A percentile compares a stretch with the other conserved stretches of the same genome.
Evolutionary conservation across 2,113 vertebrate species (phyloP).

Genomic region (Clarias macrocephalus): DNA sequence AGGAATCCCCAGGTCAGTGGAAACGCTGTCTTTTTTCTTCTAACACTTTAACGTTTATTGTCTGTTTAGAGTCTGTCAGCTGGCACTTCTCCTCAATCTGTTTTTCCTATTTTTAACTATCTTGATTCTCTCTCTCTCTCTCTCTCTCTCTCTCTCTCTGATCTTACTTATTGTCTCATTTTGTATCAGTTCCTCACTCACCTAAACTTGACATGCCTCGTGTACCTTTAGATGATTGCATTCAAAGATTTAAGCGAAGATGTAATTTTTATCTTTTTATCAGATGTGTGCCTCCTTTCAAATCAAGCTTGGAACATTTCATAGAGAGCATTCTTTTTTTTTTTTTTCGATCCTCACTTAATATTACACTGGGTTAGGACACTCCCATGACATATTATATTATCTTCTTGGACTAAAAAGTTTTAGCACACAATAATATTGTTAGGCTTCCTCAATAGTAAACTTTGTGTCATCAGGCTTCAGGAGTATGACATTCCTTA

Average conservation of each 20-base stretch:
- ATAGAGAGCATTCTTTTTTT: background rate
- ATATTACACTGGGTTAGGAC: background rate
- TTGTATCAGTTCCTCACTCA: conserved; percentile 29
- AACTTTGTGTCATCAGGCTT: background rate
- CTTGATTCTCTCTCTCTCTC: background rate
- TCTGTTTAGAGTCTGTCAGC: conserved; percentile 37
- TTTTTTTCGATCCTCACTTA: background rate
- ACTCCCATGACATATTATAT: conserved; percentile 2
- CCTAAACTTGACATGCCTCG: conserved; percentile 10
- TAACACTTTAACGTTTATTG: conserved; percentile 24
- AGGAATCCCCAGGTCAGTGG: background rate
- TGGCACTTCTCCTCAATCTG: conserved; percentile 16
- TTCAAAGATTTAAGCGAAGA: background rate
- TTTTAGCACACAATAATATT: background rate
- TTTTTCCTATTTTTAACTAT: background rate
- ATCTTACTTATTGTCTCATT: conserved; percentile 38
- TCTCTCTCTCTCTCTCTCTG: background rate
- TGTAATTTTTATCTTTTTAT: conserved; percentile 29
- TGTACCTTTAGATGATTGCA: conserved; percentile 44
- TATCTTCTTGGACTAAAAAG: background rate
- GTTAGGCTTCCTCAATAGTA: background rate
- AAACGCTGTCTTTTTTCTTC: conserved; percentile 1
- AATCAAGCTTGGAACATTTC: background rate
- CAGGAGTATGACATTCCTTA: background rate
- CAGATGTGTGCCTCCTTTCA: conserved; percentile 41